phyloP scores from a whole-genome alignment of 2,113 vertebrate genomes.

The Mustela lutreola region DNA sequence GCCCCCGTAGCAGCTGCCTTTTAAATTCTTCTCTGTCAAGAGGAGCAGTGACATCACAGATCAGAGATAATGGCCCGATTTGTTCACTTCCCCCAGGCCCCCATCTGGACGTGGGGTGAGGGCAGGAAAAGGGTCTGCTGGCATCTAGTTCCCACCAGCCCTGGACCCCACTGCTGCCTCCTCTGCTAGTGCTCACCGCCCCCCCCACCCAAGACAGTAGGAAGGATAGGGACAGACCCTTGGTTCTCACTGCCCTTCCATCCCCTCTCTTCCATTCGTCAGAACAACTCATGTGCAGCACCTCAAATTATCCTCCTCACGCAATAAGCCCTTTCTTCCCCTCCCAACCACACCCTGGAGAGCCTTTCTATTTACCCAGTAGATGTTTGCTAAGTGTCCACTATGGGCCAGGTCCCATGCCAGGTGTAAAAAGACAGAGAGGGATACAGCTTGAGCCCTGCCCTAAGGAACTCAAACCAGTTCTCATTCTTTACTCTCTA shows the following conservation, averaged over 20 bases:
- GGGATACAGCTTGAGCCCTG: neutral
- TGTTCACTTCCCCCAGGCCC: neutral
- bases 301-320: neutral
- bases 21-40: slow-evolving; percentile 16
- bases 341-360: neutral
- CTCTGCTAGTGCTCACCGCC: neutral
- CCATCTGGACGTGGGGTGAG: accelerated
- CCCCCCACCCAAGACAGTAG: neutral
- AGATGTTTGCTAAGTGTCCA: neutral
- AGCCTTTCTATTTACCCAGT: neutral
- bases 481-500: neutral
- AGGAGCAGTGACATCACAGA: neutral
- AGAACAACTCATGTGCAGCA: neutral
- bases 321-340: neutral
- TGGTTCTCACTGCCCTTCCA: neutral
- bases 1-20: neutral
- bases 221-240: neutral
- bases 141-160: neutral
- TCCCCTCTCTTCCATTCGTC: neutral
- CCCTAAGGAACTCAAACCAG: neutral
- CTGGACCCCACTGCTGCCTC: neutral
- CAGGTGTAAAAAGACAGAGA: neutral
- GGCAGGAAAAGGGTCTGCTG: neutral
- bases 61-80: neutral
- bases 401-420: neutral